These are phyloP conservation scores for Pantala flavescens DNA, from an alignment of 1,140 invertebrate genomes.

Conservation along the genomic window DNA sequence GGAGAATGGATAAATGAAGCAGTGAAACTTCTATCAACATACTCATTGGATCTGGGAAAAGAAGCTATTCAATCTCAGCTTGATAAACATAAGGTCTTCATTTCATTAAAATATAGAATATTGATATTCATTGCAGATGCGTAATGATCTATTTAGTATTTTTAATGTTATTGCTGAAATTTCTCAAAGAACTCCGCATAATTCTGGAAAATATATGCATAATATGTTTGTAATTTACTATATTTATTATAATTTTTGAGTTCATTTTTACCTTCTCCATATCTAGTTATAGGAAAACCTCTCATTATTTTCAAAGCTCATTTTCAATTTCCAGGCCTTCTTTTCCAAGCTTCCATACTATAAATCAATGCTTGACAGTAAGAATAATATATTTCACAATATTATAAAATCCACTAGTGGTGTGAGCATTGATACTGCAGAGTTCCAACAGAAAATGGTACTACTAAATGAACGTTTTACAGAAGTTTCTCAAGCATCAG, in stretches of 20 bases:
- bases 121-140: background rate
- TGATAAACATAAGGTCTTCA: constrained; percentile 59
- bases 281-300: no score
- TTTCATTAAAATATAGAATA: background rate
- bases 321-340: constrained; percentile 46
- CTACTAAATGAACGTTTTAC: constrained; percentile 74
- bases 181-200: no score
- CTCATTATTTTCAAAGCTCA: background rate
- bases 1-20: constrained; percentile 74
- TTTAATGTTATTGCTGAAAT: no score
- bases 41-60: constrained; percentile 54
- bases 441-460: constrained; percentile 58
- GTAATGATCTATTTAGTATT: background rate
- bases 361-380: constrained; percentile 85
- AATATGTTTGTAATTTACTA: no score
- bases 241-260: no score
- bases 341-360: constrained; percentile 82
- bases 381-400: constrained; percentile 85
- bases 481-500: constrained; percentile 56
- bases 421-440: constrained; percentile 58
- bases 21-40: constrained; percentile 54
- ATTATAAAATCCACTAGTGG: constrained; percentile 66
- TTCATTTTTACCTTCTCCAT: no score
- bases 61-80: constrained; percentile 62
- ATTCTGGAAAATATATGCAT: no score